Percentiles rank a stretch among this genome's conserved stretches.
Conservation (phyloP, 1,140 invertebrate genomes). For the Sycophaga agraensis region DNA sequence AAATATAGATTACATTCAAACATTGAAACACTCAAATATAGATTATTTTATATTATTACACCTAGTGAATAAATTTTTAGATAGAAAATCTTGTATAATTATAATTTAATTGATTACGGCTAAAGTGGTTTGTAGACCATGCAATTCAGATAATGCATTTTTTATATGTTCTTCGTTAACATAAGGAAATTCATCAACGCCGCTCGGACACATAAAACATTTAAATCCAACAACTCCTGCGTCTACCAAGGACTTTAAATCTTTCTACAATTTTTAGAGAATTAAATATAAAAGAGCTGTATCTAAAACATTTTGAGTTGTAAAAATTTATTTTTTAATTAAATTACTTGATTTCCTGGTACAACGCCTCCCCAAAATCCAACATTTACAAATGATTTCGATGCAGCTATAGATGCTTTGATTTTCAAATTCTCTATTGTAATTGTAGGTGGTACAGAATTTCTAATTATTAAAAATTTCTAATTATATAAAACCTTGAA, state of each 20-base stretch:
- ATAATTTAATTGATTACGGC: slow-evolving; percentile 54
- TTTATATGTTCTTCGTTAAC: slow-evolving; percentile 62
- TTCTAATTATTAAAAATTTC: too few relatives aligned
- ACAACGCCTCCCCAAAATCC: slow-evolving; percentile 76
- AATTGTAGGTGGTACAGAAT: slow-evolving; percentile 71
- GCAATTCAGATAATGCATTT: slow-evolving; percentile 58
- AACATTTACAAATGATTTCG: slow-evolving; percentile 69
- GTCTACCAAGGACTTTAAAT: slow-evolving; percentile 62
- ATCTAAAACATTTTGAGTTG: too few relatives aligned
- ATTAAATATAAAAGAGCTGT: not conserved
- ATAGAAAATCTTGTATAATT: too few relatives aligned
- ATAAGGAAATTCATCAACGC: slow-evolving; percentile 67
- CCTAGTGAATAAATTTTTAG: not conserved
- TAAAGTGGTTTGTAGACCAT: slow-evolving; percentile 61
- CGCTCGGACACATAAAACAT: slow-evolving; percentile 70
- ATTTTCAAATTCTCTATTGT: slow-evolving; percentile 62
- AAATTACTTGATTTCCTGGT: slow-evolving; percentile 62
- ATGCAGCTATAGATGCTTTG: slow-evolving; percentile 63
- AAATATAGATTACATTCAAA: too few relatives aligned
- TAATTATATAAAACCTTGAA: too few relatives aligned
- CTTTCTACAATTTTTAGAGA: slow-evolving; percentile 50
- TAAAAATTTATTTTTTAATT: slow-evolving; percentile 3
- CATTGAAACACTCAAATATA: too few relatives aligned
- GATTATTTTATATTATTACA: too few relatives aligned
- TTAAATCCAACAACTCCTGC: slow-evolving; percentile 74